Percentiles rank a stretch among this genome's conserved stretches.
These are phyloP conservation scores for Echinometra lucunter DNA, from an alignment of 53 echinoderm and acorn worm genomes.

Conservation along the genomic window DNA sequence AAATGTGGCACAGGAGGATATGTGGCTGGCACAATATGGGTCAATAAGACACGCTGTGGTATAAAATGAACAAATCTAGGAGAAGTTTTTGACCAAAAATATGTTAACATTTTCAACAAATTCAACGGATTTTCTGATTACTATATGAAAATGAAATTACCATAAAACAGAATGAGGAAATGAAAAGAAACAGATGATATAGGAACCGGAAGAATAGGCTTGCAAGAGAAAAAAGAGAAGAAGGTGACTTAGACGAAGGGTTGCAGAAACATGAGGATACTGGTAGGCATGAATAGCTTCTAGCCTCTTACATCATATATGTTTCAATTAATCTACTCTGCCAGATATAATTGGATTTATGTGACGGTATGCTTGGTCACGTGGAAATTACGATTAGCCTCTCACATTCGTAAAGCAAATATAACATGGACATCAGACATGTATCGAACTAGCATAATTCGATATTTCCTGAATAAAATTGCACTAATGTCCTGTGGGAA, in stretches of 20 bases:
- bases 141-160: too few species aligned
- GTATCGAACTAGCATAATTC: not conserved
- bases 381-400: not conserved
- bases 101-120: too few species aligned
- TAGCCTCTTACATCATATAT: not conserved
- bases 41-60: too few species aligned
- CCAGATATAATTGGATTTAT: conserved; percentile 29
- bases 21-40: too few species aligned
- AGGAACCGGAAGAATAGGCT: not conserved
- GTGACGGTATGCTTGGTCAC: not conserved
- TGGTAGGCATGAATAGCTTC: not conserved
- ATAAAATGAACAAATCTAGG: too few species aligned
- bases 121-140: too few species aligned
- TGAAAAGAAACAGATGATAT: too few species aligned
- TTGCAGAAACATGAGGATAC: not conserved
- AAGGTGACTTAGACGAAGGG: not conserved
- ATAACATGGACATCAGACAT: not conserved
- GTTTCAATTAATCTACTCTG: conserved; percentile 44
- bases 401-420: not conserved
- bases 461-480: not conserved
- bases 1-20: too few species aligned
- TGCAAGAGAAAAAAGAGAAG: not conserved
- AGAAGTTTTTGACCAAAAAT: too few species aligned
- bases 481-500: too few species aligned
- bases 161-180: too few species aligned